Conservation (phyloP, 2,888 invertebrate genomes). For the Acrobasis suavella region DNA sequence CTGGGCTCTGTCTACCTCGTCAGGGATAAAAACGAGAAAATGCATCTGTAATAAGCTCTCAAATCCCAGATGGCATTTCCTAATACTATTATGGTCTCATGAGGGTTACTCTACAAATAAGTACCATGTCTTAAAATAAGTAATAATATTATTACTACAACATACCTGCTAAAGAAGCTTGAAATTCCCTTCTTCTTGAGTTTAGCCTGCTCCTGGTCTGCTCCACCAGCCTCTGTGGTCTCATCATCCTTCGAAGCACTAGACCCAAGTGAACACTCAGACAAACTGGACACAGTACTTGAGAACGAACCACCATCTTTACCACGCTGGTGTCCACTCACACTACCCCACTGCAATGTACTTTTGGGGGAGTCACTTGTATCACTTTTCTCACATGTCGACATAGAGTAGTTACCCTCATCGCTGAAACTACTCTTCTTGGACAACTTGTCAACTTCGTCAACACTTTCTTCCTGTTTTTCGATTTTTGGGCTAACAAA, state of each 20-base stretch:
- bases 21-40: too few relatives aligned
- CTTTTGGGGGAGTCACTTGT: conserved; percentile 79
- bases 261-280: conserved; percentile 87
- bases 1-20: too few relatives aligned
- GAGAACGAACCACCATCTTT: conserved; percentile 85
- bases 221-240: conserved; percentile 46
- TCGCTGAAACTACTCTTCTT: conserved; percentile 80
- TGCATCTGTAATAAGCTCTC: too few relatives aligned
- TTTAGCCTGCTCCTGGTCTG: conserved; percentile 66
- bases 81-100: too few relatives aligned
- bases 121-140: neutral
- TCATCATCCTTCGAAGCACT: conserved; percentile 79
- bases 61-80: too few relatives aligned
- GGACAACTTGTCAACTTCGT: conserved; percentile 72
- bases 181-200: conserved; percentile 84
- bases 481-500: conserved; percentile 78
- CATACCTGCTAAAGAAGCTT: conserved; percentile 85
- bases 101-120: too few relatives aligned
- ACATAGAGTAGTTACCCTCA: conserved; percentile 76
- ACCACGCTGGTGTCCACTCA: conserved; percentile 77
- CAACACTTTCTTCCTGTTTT: conserved; percentile 58
- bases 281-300: conserved; percentile 87
- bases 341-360: conserved; percentile 75
- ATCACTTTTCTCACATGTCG: conserved; percentile 78
- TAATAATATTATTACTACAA: conserved; percentile 26